Evolutionary conservation across 2,888 invertebrate genomes (phyloP).

Genomic region (Eudasyphora cyanicolor): DNA sequence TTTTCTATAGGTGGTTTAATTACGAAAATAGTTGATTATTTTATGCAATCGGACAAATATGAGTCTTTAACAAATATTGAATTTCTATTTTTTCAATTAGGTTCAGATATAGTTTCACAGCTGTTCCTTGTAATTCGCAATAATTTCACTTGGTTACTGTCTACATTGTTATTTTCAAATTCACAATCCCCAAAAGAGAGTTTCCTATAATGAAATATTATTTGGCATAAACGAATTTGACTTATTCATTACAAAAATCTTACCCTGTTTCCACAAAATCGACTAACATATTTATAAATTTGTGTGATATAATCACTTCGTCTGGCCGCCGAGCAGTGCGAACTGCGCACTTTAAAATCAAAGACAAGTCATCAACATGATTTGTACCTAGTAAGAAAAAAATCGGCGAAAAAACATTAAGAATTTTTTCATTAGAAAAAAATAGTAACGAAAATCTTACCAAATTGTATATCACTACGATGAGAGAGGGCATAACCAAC

Average conservation of each 20-base stretch:
- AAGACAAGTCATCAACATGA: slow-evolving; percentile 21
- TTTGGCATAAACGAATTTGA: not conserved
- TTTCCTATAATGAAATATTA: slow-evolving; percentile 43
- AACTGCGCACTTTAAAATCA: not conserved
- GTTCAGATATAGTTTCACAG: not conserved
- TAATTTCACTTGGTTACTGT: slow-evolving; percentile 58
- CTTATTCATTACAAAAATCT: slow-evolving; percentile 12
- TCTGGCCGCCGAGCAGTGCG: not conserved
- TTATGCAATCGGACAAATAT: too few species aligned
- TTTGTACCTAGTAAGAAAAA: slow-evolving; percentile 22
- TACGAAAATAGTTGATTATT: too few species aligned
- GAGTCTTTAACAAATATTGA: too few species aligned
- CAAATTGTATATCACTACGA: slow-evolving; percentile 80
- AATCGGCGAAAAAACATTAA: too few species aligned
- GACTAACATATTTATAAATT: slow-evolving; percentile 72
- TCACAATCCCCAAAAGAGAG: slow-evolving; percentile 69
- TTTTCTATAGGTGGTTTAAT: too few species aligned
- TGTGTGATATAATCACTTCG: slow-evolving; percentile 67
- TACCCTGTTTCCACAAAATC: slow-evolving; percentile 66
- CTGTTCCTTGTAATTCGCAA: slow-evolving; percentile 45
- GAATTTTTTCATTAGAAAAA: too few species aligned
- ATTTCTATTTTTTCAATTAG: too few species aligned
- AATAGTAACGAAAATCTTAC: too few species aligned
- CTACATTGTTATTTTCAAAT: slow-evolving; percentile 68
- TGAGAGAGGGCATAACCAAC: slow-evolving; percentile 81